phyloP scores from a whole-genome alignment of 2,113 vertebrate species.

The Falco punctatus region DNA sequence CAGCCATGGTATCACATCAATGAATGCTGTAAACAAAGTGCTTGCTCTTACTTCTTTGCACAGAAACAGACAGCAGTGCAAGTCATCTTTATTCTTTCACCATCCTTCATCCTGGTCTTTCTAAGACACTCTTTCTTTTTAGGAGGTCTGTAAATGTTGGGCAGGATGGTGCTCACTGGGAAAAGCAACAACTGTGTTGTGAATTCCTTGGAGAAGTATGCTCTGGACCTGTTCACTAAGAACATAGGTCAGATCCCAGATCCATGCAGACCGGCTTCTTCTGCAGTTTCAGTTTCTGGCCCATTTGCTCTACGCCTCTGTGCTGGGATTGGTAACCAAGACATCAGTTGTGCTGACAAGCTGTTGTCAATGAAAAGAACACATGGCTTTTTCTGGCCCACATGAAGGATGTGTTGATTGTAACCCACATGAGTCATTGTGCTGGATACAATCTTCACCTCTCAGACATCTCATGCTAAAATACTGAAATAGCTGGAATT shows the following conservation, averaged over 20 bases:
- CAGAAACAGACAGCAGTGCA: neutral
- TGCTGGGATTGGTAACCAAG: neutral
- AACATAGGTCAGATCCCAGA: neutral
- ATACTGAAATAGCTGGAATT: neutral
- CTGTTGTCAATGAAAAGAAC: constrained; percentile 41
- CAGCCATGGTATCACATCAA: neutral
- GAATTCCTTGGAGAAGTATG: neutral
- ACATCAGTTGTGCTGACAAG: neutral
- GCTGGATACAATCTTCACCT: neutral
- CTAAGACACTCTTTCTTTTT: neutral
- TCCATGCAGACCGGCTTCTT: neutral
- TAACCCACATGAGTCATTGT: constrained; percentile 16
- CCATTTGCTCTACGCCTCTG: neutral
- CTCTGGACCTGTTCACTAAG: neutral
- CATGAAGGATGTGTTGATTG: neutral
- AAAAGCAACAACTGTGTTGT: neutral
- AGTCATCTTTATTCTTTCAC: neutral
- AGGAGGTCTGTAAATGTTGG: neutral
- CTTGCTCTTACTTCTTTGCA: neutral
- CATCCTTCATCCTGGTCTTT: neutral
- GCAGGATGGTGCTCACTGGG: neutral
- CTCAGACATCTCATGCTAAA: neutral
- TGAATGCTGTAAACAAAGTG: neutral
- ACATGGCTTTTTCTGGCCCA: constrained; percentile 8
- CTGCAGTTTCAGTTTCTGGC: neutral